Conservation (phyloP, 2,797 vertebrate species). For the Xiphophorus birchmanni region DNA sequence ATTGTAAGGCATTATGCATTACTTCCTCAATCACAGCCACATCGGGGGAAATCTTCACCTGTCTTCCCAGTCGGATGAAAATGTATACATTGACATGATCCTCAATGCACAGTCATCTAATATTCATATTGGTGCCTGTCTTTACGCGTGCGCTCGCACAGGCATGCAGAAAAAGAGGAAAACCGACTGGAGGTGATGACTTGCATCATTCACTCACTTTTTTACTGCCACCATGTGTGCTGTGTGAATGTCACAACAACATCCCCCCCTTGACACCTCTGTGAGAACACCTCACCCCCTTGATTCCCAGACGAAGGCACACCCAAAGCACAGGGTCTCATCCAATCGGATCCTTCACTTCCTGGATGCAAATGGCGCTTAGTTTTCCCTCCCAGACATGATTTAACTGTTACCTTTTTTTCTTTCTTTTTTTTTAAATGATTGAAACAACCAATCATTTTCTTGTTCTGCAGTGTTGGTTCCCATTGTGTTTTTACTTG, state of each 20-base stretch:
- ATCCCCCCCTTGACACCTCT: slow-evolving; percentile 43
- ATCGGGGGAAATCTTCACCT: not conserved
- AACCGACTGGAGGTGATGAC: slow-evolving; percentile 35
- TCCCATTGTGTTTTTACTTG: not conserved
- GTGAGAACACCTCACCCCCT: slow-evolving; percentile 82
- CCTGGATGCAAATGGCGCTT: slow-evolving; percentile 42
- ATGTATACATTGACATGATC: not conserved
- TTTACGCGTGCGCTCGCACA: not conserved
- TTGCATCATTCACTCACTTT: slow-evolving; percentile 65
- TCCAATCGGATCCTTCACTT: slow-evolving; percentile 56
- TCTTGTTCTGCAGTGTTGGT: not conserved
- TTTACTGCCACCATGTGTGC: slow-evolving; percentile 58
- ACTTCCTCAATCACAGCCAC: not conserved
- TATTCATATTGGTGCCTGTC: not conserved
- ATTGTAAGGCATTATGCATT: slow-evolving; percentile 18
- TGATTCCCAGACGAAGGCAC: slow-evolving; percentile 82
- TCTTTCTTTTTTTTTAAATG: not conserved
- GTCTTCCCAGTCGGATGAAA: not conserved
- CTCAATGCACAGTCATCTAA: too few relatives aligned
- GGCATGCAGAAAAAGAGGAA: not conserved
- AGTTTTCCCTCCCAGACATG: slow-evolving; percentile 12
- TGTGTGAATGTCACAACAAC: slow-evolving; percentile 67
- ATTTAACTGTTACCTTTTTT: slow-evolving; percentile 51
- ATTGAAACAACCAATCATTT: not conserved
- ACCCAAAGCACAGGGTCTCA: slow-evolving; percentile 45